Evolutionary conservation across 2,113 vertebrate species (phyloP).

Genomic region (Menidia beryllina): DNA sequence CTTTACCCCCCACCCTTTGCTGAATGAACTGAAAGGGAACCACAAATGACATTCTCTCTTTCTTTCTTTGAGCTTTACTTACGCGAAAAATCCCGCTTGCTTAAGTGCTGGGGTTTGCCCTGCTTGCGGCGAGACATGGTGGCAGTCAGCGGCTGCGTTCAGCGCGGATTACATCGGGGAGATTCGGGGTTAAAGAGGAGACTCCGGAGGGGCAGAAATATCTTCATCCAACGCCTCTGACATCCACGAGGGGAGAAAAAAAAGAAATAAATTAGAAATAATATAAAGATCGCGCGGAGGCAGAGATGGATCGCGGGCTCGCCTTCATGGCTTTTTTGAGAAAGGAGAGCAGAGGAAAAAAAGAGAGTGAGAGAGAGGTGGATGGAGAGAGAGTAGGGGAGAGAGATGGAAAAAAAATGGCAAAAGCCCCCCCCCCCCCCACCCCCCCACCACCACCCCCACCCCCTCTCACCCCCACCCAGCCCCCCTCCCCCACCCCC

Average conservation of each 20-base stretch:
- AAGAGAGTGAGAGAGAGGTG: slow-evolving; percentile 81
- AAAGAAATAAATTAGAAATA: slow-evolving; percentile 98
- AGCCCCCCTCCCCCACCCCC: slow-evolving; percentile 85
- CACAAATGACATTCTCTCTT: slow-evolving; percentile 74
- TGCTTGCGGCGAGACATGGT: slow-evolving; percentile 99
- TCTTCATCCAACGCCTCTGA: slow-evolving; percentile 99
- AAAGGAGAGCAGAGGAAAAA: slow-evolving; percentile 78
- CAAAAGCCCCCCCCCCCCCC: slow-evolving; percentile 89
- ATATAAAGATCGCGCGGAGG: slow-evolving; percentile 99
- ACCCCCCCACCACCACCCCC: slow-evolving; percentile 85
- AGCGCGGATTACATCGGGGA: slow-evolving; percentile 94
- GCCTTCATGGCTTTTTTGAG: slow-evolving; percentile 96
- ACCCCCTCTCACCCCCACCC: slow-evolving; percentile 88
- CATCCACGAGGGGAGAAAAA: slow-evolving; percentile 86
- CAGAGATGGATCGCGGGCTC: slow-evolving; percentile 99
- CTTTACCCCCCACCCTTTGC: not conserved
- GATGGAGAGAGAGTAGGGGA: slow-evolving; percentile 78
- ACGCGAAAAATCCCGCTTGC: slow-evolving; percentile 99
- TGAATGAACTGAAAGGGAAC: slow-evolving; percentile 69
- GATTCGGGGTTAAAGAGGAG: slow-evolving; percentile 94
- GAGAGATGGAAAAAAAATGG: slow-evolving; percentile 95
- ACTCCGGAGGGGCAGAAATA: slow-evolving; percentile 92
- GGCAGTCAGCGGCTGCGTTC: slow-evolving; percentile 88
- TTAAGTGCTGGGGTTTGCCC: slow-evolving; percentile 99
- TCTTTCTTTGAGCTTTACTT: slow-evolving; percentile 88